phyloP scores from a whole-genome alignment of 2,797 vertebrate genomes.

The Glossophaga mutica region DNA sequence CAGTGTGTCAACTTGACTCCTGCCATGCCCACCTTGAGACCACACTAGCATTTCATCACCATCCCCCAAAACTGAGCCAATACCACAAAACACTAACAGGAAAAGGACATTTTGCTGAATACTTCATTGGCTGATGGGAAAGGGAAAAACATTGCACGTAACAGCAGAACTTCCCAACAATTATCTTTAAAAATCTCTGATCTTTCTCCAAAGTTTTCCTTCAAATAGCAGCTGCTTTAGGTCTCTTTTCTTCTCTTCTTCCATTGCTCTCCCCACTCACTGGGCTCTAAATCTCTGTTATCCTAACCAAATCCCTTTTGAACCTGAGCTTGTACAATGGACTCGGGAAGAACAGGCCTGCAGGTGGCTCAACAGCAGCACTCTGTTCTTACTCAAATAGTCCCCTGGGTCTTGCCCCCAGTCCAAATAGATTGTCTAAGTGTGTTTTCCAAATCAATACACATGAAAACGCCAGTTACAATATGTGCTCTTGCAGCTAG shows the following conservation, averaged over 20 bases:
- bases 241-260: not conserved
- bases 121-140: not conserved
- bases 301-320: not conserved
- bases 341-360: not conserved
- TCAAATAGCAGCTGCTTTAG: not conserved
- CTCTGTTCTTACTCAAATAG: not conserved
- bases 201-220: not conserved
- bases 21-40: not conserved
- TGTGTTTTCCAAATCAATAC: not conserved
- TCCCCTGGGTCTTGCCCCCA: not conserved
- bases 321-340: not conserved
- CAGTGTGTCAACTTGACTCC: too few relatives aligned
- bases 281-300: not conserved
- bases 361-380: not conserved
- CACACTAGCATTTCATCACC: not conserved
- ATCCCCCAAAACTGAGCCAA: not conserved
- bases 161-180: not conserved
- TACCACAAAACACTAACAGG: not conserved
- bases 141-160: not conserved
- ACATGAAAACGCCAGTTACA: not conserved
- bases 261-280: not conserved
- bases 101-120: not conserved
- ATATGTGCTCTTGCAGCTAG: accelerated
- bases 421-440: not conserved
- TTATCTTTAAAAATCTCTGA: not conserved